phyloP scores from a whole-genome alignment of 1,140 invertebrate species.

The Macrostomum lignano region DNA sequence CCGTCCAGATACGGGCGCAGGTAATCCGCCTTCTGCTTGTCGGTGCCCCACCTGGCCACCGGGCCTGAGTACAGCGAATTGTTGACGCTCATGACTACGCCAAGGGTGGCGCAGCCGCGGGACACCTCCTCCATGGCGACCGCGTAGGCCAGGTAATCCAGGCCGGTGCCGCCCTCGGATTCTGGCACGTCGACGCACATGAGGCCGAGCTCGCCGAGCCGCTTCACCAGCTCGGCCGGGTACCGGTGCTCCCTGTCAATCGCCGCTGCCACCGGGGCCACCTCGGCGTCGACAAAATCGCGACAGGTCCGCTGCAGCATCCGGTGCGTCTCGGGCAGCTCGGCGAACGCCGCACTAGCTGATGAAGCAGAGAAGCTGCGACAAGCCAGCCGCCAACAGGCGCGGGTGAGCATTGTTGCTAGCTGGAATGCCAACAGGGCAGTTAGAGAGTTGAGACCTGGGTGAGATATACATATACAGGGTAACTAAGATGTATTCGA shows the following conservation, averaged over 20 bases:
- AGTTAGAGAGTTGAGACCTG: too few relatives aligned
- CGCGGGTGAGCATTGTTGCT: too few relatives aligned
- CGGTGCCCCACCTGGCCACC: slow-evolving; percentile 43
- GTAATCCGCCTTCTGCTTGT: slow-evolving; percentile 51
- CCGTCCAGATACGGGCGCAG: slow-evolving; percentile 44
- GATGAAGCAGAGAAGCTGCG: too few relatives aligned
- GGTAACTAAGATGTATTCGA: too few relatives aligned
- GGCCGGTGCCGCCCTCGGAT: slow-evolving; percentile 49
- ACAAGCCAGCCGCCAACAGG: too few relatives aligned
- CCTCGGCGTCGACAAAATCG: slow-evolving; percentile 61
- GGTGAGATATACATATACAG: too few relatives aligned
- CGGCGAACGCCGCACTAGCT: too few relatives aligned
- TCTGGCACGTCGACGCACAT: slow-evolving; percentile 53
- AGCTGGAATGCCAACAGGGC: too few relatives aligned
- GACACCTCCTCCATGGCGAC: slow-evolving; percentile 73
- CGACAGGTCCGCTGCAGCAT: slow-evolving; percentile 62
- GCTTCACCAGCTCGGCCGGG: slow-evolving; percentile 48
- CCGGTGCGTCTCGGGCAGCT: slow-evolving; percentile 58
- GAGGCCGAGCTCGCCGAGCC: slow-evolving; percentile 65
- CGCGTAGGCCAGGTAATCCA: slow-evolving; percentile 68
- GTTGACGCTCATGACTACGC: slow-evolving; percentile 24
- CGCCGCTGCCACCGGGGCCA: slow-evolving; percentile 53
- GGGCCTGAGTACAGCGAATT: slow-evolving; percentile 46
- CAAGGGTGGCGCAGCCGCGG: slow-evolving; percentile 23
- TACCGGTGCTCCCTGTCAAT: slow-evolving; percentile 52